Base-by-base conservation (phyloP, 2,113 vertebrate genomes). In the Catharus fuscescens region DNA sequence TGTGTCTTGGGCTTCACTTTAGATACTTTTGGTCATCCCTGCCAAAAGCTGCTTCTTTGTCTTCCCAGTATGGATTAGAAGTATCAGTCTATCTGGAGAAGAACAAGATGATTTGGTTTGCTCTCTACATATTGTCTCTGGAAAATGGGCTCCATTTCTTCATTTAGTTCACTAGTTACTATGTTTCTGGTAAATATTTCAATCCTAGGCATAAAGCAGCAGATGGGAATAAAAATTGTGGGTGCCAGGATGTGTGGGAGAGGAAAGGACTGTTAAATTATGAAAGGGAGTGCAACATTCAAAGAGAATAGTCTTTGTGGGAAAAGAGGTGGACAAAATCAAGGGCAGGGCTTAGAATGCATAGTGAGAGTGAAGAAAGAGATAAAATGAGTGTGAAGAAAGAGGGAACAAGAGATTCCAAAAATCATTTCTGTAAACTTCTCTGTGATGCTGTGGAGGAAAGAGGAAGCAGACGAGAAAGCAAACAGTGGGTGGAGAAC, bases 111-210 rank as follows among this genome's bases (percentile, higher is more conserved):
- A 23, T 95, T 80, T 94, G 74, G 66, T 92, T 94, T 90, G 66
- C 59, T 91, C 7, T 67, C 79, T 86, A 28, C 71, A 38, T 93
- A 94, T 88, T 95, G 71, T 95, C 71, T 62, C 74, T 93, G 62
- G 85, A 86, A 96, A 95, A 94, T 86, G 94, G 94, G 95, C 90
- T 94, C 82, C 67, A 90, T 94, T 92, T 90, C 85, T 96, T 96
- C 95, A 95, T 96, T 97, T 96, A 94, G 92, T 95, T 96, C 95
- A 92, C 94, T 96, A 95, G 90, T 97, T 95, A 91, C 92, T 95
- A 88, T 95, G 95, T 94, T 97, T 96, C 95, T 97, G 92, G 94
- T 96, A 97, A 96, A 95, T 95, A 93, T 97, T 97, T 96, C 94
- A 96, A 83, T 95, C 80, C 93, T 83, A 92, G 92, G 94, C 95